Percentiles rank a stretch among this genome's conserved stretches.
Conservation (phyloP, 2,113 vertebrate genomes). For the Guaruba guarouba region DNA sequence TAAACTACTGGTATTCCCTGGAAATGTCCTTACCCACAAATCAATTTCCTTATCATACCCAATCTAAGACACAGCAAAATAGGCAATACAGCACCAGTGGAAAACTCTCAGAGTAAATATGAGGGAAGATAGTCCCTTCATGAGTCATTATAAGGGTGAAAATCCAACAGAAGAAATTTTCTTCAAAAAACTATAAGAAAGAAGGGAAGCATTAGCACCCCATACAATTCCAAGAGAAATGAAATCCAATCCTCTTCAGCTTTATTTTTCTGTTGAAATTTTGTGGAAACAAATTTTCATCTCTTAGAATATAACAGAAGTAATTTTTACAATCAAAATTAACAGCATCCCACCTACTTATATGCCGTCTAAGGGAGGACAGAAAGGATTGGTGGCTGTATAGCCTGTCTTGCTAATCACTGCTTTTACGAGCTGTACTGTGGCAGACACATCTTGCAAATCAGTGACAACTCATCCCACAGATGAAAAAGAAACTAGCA, state of each 20-base stretch:
- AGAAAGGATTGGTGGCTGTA: not conserved
- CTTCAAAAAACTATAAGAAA: not conserved
- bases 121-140: not conserved
- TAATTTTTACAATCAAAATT: constrained; percentile 15
- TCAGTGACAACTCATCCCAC: constrained; percentile 29
- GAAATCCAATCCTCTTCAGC: not conserved
- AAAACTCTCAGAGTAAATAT: not conserved
- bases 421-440: not conserved
- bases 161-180: not conserved
- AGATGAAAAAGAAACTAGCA: constrained; percentile 34
- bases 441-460: constrained; percentile 25
- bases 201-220: not conserved
- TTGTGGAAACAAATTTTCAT: not conserved
- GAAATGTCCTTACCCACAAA: not conserved
- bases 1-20: not conserved
- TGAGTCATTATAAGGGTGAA: not conserved
- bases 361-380: not conserved
- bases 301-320: not conserved
- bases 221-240: not conserved
- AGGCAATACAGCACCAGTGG: not conserved
- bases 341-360: not conserved
- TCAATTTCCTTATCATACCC: not conserved
- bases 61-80: not conserved
- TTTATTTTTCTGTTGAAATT: constrained; percentile 12
- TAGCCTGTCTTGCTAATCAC: not conserved